These are phyloP conservation scores for Drosophila nikananu DNA, from an alignment of 1,140 invertebrate species.

Conservation along the genomic window DNA sequence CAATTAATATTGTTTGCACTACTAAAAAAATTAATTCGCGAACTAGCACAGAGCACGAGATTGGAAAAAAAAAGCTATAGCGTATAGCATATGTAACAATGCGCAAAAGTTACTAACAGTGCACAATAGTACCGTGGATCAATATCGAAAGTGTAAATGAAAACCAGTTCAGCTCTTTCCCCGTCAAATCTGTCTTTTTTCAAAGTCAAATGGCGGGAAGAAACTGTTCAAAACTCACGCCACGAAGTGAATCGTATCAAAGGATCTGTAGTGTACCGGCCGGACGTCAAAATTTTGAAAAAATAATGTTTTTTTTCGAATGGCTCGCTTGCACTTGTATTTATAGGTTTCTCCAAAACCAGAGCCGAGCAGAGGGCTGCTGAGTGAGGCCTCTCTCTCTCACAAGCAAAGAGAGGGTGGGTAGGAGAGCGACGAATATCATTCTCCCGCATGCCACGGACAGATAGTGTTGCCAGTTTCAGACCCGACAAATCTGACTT, in stretches of 20 bases:
- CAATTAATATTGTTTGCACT: slow-evolving; percentile 48
- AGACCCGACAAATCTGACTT: background rate
- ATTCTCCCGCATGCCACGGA: background rate
- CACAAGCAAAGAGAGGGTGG: background rate
- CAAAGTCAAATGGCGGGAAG: slow-evolving; percentile 20
- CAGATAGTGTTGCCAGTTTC: background rate
- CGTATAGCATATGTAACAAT: slow-evolving; percentile 4
- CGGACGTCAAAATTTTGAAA: slow-evolving; percentile 14
- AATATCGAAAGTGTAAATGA: slow-evolving; percentile 2
- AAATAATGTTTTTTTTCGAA: slow-evolving; percentile 9
- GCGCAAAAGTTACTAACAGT: slow-evolving; percentile 9
- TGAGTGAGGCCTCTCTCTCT: background rate
- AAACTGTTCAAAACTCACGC: slow-evolving; percentile 17
- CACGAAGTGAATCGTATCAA: slow-evolving; percentile 13
- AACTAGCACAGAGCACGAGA: slow-evolving; percentile 67
- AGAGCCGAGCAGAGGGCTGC: background rate
- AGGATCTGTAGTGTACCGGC: slow-evolving; percentile 10
- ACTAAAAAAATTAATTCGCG: slow-evolving; percentile 66
- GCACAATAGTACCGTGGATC: slow-evolving; percentile 8
- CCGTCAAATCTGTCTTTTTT: slow-evolving; percentile 9
- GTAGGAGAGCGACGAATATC: background rate
- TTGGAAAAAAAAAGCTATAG: background rate
- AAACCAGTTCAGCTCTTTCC: slow-evolving; percentile 13
- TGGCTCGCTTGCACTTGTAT: slow-evolving; percentile 3
- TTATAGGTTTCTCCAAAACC: slow-evolving; percentile 4